Base-by-base conservation (phyloP, 2,113 vertebrate genomes). In the Cebidichthys violaceus region DNA sequence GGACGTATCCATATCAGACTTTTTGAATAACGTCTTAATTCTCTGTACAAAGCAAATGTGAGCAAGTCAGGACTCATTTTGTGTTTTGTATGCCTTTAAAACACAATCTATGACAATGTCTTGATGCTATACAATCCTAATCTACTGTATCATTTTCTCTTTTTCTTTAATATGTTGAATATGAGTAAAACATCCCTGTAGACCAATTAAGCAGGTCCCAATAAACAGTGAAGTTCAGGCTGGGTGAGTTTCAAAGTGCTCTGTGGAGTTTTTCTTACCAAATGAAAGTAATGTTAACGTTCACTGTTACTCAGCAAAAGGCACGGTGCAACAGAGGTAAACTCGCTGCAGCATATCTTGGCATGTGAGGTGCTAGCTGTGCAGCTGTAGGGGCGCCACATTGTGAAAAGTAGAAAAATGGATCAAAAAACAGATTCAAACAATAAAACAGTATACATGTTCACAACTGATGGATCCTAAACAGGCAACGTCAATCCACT, bases 1-100 rank as follows among this genome's bases (percentile, higher is more conserved):
- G 57, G 39, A 76, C 27, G 37, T 2, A 70, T 55, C 27, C 50
- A 55, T 60, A 65, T 52, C 39, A 33, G 54, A 9, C 29, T 37
- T 72, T 37, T 62, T 68, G 18, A 79, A 33, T n/a, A 13, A 72
- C 31, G 17, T 59, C 41, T 64, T 72, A 27, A 17, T 77, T 72
- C 27, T 71, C 35, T n/a, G 20, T 59, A 43, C 75, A 52, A 67
- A 77, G 27, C 15, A 61, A 67, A 31, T 31, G 18, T 50, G 22
- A 52, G 29, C 14, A 39, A n/a, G 18, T 33, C 18, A 45, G 27
- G 35, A n/a, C 18, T 70, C n/a, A 62, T 41, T 33, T 68, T 55
- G 55, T 9, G 9, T 61, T 70, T 29, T 24, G 33, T 71, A 35
- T 55, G 37, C 4, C 20, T 59, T 75, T 61, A 1, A 41, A 37